Base-by-base conservation (phyloP, 2,113 vertebrate genomes). In the Erpornis zantholeuca region DNA sequence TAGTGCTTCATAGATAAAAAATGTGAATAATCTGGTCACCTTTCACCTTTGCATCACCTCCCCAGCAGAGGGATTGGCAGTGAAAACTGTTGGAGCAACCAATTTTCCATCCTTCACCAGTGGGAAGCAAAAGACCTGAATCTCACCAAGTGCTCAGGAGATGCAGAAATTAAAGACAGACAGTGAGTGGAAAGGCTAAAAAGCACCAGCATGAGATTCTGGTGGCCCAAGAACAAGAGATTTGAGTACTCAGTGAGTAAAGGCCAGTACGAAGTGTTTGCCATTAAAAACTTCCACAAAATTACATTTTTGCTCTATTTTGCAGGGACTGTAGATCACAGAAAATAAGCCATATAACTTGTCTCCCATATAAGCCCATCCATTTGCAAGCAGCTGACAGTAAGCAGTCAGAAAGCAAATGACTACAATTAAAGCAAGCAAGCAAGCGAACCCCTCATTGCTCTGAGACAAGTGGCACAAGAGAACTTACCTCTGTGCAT, bases 401-500 rank as follows among this genome's bases (percentile, higher is more conserved):
- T 61, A 49, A 76, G 79, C 40, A 54, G 52, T 47, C 50, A 78
- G 59, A 90, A 94, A 90, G 49, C 60, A 42, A 79, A 90, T 36
- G 2, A 68, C 47, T 59, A 66, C 57, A 85, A 81, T 54, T 73
- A 14, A 57, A 77, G 54, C 56, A 91, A 82, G 20, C 38, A 78
- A 89, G 53, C 38, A 65, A 86, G 44, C 60, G 68, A 86, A 36
- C 7, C 20, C 35, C 40, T 88, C 18, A 20, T 10, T 59, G n/a
- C 65, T 86, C 53, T 31, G 64, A 79, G 70, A 52, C n/a, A 52
- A 45, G 75, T 73, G 69, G 80, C 86, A 93, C 64, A 44, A 72
- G 65, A 87, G 63, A 90, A 91, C 91, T 94, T 87, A 95, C 70
- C 88, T 92, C 94, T 80, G 56, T 52, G 76, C 59, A 89, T 11